These are phyloP conservation scores for Iguana delicatissima DNA, from an alignment of 2,797 vertebrate species.

Conservation along the genomic window DNA sequence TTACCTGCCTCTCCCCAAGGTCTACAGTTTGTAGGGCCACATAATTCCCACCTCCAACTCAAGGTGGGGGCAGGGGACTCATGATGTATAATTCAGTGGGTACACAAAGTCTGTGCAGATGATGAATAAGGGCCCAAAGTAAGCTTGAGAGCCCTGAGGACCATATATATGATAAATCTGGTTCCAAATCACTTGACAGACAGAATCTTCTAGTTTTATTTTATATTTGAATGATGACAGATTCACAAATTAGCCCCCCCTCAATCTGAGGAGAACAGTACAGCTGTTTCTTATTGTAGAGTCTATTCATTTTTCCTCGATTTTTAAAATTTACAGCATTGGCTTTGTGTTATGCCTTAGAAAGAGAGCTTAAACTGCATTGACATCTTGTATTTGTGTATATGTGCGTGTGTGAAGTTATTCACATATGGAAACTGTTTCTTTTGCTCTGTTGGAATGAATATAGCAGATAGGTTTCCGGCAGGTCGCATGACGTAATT, in stretches of 20 bases:
- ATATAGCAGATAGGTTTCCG: slow-evolving; percentile 54
- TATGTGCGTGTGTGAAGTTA: slow-evolving; percentile 71
- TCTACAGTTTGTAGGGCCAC: too few relatives aligned
- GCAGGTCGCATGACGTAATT: slow-evolving; percentile 51
- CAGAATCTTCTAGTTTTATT: slow-evolving; percentile 44
- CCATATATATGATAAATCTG: not conserved
- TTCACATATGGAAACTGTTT: slow-evolving; percentile 67
- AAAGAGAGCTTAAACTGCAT: slow-evolving; percentile 62
- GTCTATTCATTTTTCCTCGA: slow-evolving; percentile 43
- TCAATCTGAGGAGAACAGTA: slow-evolving; percentile 35
- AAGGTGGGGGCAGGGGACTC: too few relatives aligned
- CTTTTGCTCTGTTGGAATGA: slow-evolving; percentile 61
- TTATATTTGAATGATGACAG: slow-evolving; percentile 56
- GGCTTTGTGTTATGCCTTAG: slow-evolving; percentile 56
- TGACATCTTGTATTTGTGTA: slow-evolving; percentile 59
- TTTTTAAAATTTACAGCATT: slow-evolving; percentile 59
- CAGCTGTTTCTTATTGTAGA: slow-evolving; percentile 64
- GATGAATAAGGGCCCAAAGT: slow-evolving; percentile 26
- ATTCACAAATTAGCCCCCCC: slow-evolving; percentile 46
- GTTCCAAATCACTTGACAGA: slow-evolving; percentile 13
- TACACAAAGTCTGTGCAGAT: not conserved
- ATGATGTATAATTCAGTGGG: not conserved
- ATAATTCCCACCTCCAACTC: too few relatives aligned
- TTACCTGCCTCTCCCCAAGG: too few relatives aligned
- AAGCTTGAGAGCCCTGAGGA: slow-evolving; percentile 27